Evolutionary conservation across 2,888 invertebrate genomes (phyloP), one percentile per base, ranked within the genome.

Genomic region (Drosophila mettleri): DNA sequence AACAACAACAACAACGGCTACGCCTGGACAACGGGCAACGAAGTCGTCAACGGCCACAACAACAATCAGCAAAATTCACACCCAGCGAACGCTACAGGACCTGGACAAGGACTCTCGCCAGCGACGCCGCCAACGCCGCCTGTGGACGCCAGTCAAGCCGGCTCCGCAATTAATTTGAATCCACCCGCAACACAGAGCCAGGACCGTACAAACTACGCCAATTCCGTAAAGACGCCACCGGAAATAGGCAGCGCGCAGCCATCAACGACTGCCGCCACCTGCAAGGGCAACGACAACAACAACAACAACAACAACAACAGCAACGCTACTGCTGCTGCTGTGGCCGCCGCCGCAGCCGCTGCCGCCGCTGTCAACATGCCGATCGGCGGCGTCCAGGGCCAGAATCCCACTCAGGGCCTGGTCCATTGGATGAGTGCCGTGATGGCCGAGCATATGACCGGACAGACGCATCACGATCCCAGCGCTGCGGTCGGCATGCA

Each of bases 341-440:
- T 80, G 61, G 73, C 84, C 64, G 82, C 86, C 55, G 71, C 77
- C 48, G 78, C 82, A 53, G 74, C 81, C 54, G 74, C 73, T 62
- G 65, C 79, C 54, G 74, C 80, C 69, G 72, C 84, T 54, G 71
- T 74, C 80, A 80, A 88, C 70, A 92, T 92, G 91, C 93, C 93
- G 70, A 93, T 92, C 71, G 92, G 92, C 59, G 90, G 93, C 70
- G 92, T 92, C 58, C 93, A 93, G 88, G 92, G 94, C 89, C 94
- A 94, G 92, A 94, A 94, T 92, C 94, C 95, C 78, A 94, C 95
- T 51, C 96, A 96, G 90, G 96, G 96, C 69, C 94, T 97, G 91
- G 97, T 97, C 91, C 98, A 98, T 94, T 98, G 98, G 98, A 97
- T 98, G 97, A 97, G 97, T 91, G 92, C 92, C 38, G 97, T 98